Percentiles rank a stretch among this genome's conserved stretches.
phyloP scores from a whole-genome alignment of 2,797 vertebrate genomes.

The Karalla daura region DNA sequence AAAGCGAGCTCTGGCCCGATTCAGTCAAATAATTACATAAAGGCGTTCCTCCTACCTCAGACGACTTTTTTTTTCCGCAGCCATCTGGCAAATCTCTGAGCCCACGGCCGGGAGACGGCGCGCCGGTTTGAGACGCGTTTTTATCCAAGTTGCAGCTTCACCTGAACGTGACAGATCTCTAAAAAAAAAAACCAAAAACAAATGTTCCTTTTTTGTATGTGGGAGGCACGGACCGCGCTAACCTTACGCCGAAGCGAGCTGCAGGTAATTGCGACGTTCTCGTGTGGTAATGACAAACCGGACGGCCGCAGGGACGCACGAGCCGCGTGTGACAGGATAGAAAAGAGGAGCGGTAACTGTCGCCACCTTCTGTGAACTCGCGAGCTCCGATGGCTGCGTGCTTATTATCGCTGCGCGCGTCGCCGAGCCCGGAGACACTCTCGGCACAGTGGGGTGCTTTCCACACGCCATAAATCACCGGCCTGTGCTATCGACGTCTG shows the following conservation, averaged over 20 bases:
- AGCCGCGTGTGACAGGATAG: no score
- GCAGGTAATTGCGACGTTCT: constrained; percentile 33
- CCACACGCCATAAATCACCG: constrained; percentile 29
- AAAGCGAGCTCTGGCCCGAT: constrained; percentile 17
- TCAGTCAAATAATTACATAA: constrained; percentile 18
- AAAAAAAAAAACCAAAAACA: no score
- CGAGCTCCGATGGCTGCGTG: no score
- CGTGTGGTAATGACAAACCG: constrained; percentile 25
- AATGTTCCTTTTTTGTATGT: no score
- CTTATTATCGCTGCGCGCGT: no score
- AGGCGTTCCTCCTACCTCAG: constrained; percentile 25
- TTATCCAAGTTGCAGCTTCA: neutral
- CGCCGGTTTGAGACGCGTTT: constrained; percentile 7
- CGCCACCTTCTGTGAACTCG: no score
- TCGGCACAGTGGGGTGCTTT: constrained; percentile 46
- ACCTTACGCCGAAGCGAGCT: constrained; percentile 15
- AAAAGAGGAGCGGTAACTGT: no score
- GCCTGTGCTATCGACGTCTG: constrained; percentile 5
- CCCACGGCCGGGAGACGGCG: neutral
- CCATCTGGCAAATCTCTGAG: constrained; percentile 20
- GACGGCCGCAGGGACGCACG: neutral
- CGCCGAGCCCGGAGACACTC: no score
- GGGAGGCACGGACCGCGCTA: neutral
- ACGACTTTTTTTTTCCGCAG: constrained; percentile 1
- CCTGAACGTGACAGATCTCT: neutral